These are phyloP conservation scores for Propithecus coquereli DNA, from an alignment of 2,113 vertebrate species.

Conservation along the genomic window DNA sequence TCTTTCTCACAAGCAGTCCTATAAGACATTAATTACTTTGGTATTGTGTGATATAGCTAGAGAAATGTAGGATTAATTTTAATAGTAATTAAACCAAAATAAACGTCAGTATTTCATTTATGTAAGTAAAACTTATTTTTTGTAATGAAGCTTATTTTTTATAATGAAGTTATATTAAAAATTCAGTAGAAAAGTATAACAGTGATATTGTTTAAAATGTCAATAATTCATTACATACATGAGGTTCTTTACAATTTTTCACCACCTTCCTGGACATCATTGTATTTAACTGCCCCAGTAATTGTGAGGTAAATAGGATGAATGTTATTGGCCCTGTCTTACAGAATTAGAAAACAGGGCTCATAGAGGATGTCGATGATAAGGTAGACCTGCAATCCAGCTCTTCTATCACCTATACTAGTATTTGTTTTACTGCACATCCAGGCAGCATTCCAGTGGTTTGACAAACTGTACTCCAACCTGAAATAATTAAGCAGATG, in stretches of 20 bases:
- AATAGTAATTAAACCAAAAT: slow-evolving; percentile 18
- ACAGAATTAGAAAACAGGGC: background rate
- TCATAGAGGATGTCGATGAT: background rate
- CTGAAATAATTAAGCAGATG: background rate
- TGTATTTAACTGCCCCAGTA: background rate
- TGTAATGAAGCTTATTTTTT: slow-evolving; percentile 3
- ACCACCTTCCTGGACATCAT: background rate
- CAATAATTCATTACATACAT: background rate
- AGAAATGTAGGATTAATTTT: background rate
- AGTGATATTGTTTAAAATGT: background rate
- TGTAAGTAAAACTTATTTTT: background rate
- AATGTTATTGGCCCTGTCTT: background rate
- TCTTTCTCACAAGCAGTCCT: background rate
- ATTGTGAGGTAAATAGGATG: background rate
- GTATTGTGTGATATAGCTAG: background rate
- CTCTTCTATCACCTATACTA: background rate
- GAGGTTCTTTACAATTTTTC: background rate
- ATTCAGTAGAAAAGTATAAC: background rate
- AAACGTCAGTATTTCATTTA: background rate
- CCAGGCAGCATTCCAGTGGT: background rate
- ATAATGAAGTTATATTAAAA: background rate
- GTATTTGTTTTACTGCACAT: background rate
- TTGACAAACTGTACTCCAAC: background rate
- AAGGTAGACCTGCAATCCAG: background rate
- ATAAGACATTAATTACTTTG: background rate